Evolutionary conservation across 2,888 invertebrate species (phyloP), one percentile per base, ranked within the genome.

Genomic region (Catocala fraxini): DNA sequence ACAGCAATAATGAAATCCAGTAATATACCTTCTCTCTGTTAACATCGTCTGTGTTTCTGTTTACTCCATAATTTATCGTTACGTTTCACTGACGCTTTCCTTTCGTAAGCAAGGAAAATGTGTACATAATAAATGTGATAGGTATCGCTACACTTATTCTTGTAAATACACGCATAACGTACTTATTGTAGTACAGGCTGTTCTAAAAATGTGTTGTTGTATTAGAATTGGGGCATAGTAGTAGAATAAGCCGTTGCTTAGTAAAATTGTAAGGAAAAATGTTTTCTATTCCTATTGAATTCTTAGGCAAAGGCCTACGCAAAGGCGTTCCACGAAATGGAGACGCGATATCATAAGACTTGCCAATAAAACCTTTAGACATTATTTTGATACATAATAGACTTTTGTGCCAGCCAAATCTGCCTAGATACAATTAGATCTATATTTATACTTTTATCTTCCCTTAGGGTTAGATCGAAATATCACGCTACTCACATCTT

Each of bases 31-130:
- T 39, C 10, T 10, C 15, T 33, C 35, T 53, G 47, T 47, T 73
- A 64, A 25, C 25, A 49, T 64, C 55, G 56, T 64, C 10, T 43
- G 45, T 41, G 59, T 60, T 61, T 63, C 61, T 64, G 63, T 65
- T 72, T 64, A 65, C 53, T 47, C 55, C 48, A 56, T 72, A 62
- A 72, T 65, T 72, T 65, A 73, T 63, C 47, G 56, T 58, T 63
- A 57, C 59, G 46, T 69, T 73, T 71, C 61, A 63, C 63, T 69
- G 61, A 61, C 52, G 60, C 58, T 61, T 63, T 60, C 57, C 51
- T 71, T 48, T 68, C 59, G 45, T 56, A 63, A 61, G 61, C 51
- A n/a, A 56, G 75, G 62, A 71, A 71, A 63, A 61, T 61, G 63
- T 54, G 67, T 43, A 54, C 53, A 70, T 64, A 62, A 56, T 51